Conservation (phyloP, 2,113 vertebrate species). For the Podarcis cretensis region DNA sequence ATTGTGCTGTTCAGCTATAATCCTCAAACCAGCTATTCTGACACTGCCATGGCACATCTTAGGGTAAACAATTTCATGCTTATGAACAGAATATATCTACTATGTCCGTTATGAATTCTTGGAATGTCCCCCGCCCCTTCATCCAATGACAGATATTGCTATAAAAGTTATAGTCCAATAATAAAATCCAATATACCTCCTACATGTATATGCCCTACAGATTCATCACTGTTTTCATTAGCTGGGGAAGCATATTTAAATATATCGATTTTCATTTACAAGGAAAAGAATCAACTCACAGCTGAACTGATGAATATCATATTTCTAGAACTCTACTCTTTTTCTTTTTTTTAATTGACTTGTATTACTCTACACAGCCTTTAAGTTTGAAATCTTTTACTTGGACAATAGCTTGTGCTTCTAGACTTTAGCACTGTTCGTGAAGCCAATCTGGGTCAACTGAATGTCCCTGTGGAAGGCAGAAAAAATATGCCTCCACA, state of each 20-base stretch:
- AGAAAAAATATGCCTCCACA: neutral
- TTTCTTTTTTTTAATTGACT: neutral
- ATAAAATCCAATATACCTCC: constrained; percentile 32
- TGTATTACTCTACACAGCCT: neutral
- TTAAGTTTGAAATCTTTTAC: neutral
- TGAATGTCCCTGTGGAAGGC: neutral
- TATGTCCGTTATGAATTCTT: neutral
- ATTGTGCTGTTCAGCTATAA: neutral
- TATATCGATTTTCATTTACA: constrained; percentile 9
- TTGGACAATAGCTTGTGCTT: neutral
- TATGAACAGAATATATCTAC: neutral
- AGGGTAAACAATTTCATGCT: constrained; percentile 1
- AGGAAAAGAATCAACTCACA: neutral
- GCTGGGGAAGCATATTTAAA: constrained; percentile 8
- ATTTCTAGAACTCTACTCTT: neutral
- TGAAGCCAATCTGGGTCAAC: neutral
- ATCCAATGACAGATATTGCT: constrained; percentile 5
- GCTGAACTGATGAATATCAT: neutral
- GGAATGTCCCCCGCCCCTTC: neutral
- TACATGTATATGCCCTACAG: constrained; percentile 15
- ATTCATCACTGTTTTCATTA: constrained; percentile 24
- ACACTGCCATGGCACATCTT: neutral
- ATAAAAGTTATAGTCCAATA: constrained; percentile 19
- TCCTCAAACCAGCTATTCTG: neutral
- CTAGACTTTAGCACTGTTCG: neutral